These are phyloP conservation scores for Reinhardtius hippoglossoides DNA, from an alignment of 2,113 vertebrate genomes.

Conservation along the genomic window DNA sequence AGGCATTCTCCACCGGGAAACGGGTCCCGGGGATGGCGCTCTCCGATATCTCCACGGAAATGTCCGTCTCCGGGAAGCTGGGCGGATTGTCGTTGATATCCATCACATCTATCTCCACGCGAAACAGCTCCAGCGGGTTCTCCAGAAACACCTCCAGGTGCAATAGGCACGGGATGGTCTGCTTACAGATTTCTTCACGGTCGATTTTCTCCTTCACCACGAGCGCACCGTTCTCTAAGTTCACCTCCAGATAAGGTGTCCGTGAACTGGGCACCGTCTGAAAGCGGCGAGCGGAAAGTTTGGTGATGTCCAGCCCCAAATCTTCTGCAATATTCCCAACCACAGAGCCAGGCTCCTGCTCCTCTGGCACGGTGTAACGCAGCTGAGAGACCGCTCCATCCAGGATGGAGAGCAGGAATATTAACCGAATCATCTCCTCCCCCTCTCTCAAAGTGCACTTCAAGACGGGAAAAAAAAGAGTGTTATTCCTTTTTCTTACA, in stretches of 20 bases:
- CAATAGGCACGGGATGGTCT: constrained; percentile 90
- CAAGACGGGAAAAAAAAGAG: constrained; percentile 43
- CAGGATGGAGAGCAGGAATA: constrained; percentile 88
- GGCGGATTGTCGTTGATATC: constrained; percentile 98
- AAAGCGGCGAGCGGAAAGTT: constrained; percentile 95
- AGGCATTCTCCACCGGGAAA: constrained; percentile 96
- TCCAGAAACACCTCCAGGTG: constrained; percentile 97
- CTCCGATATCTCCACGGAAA: constrained; percentile 97
- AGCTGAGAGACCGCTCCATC: constrained; percentile 90
- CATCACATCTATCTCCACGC: constrained; percentile 96
- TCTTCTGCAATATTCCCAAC: constrained; percentile 98
- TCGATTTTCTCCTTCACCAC: constrained; percentile 95
- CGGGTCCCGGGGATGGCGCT: constrained; percentile 96
- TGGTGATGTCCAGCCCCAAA: constrained; percentile 96
- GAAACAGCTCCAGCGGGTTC: constrained; percentile 96
- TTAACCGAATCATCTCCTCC: constrained; percentile 91
- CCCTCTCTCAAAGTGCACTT: constrained; percentile 78
- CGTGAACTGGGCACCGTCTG: constrained; percentile 94
- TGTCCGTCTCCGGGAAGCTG: constrained; percentile 92
- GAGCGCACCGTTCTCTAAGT: constrained; percentile 94
- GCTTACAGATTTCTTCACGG: constrained; percentile 93
- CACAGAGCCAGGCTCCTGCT: constrained; percentile 94
- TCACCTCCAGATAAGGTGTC: constrained; percentile 93
- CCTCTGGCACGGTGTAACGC: constrained; percentile 93
- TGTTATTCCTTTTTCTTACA: constrained; percentile 76